Evolutionary conservation across 2,797 vertebrate species (phyloP).

Genomic region (Florisuga fusca): DNA sequence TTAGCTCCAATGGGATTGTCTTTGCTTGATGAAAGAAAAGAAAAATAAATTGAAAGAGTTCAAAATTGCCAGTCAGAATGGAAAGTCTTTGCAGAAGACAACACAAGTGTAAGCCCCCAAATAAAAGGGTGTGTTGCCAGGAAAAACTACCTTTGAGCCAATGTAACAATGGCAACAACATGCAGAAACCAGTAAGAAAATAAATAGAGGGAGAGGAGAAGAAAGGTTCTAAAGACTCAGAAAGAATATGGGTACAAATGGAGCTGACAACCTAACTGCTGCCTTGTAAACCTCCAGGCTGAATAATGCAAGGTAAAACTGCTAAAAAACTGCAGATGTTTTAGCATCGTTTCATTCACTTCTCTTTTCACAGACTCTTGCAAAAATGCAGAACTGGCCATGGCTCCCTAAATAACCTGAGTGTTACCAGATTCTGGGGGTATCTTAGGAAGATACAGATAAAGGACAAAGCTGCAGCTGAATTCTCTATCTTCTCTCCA

Average conservation of each 20-base stretch:
- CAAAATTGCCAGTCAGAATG: background rate
- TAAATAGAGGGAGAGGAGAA: background rate
- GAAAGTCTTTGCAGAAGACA: slow-evolving; percentile 40
- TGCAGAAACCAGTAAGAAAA: slow-evolving; percentile 12
- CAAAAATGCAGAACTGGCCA: background rate
- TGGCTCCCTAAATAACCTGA: background rate
- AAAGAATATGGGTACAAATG: background rate
- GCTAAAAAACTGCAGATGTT: background rate
- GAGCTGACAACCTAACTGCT: background rate
- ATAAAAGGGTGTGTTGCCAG: slow-evolving; percentile 38
- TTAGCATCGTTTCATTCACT: background rate
- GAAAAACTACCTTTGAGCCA: slow-evolving; percentile 60
- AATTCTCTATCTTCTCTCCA: background rate
- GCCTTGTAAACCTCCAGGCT: background rate
- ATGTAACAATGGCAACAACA: slow-evolving; percentile 17
- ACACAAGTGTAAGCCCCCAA: background rate
- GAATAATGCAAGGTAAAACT: background rate
- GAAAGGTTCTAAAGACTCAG: background rate
- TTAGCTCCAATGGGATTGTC: background rate
- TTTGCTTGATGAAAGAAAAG: background rate
- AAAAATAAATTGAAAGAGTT: background rate
- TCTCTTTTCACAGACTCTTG: background rate
- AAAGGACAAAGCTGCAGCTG: background rate
- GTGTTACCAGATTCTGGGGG: background rate
- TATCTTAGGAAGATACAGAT: background rate